A percentile compares a stretch with the other conserved stretches of the same genome.
phyloP scores from a whole-genome alignment of 2,888 invertebrate species.

The Harmothoe impar region DNA sequence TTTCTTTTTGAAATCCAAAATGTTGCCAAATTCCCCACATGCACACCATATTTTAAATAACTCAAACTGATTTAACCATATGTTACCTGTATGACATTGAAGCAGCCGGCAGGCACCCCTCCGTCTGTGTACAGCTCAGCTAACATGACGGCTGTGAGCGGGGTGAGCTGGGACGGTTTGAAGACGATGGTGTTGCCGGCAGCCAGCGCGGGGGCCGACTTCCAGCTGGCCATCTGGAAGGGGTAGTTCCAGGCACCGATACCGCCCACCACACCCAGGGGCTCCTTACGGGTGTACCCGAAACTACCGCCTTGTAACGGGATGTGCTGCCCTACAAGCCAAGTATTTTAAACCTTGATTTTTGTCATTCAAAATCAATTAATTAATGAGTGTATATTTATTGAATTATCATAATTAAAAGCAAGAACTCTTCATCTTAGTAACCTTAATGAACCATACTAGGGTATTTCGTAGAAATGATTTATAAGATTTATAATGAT shows the following conservation, averaged over 20 bases:
- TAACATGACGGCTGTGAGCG: slow-evolving; percentile 85
- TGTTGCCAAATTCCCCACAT: too few relatives aligned
- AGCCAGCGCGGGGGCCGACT: slow-evolving; percentile 85
- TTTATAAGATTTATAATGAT: too few relatives aligned
- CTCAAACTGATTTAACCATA: too few relatives aligned
- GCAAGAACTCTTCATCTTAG: too few relatives aligned
- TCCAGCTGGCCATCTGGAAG: slow-evolving; percentile 85
- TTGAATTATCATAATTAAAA: too few relatives aligned
- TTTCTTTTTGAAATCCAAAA: too few relatives aligned
- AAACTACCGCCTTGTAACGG: slow-evolving; percentile 84
- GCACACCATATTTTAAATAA: too few relatives aligned
- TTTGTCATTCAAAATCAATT: background rate
- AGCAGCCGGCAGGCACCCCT: slow-evolving; percentile 85
- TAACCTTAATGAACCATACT: too few relatives aligned
- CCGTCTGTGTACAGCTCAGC: slow-evolving; percentile 85
- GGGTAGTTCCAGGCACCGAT: slow-evolving; percentile 87
- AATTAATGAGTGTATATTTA: background rate
- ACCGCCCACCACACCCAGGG: slow-evolving; percentile 85
- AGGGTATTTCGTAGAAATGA: too few relatives aligned
- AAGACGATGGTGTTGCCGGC: slow-evolving; percentile 86
- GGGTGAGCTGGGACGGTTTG: slow-evolving; percentile 86
- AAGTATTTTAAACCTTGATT: background rate
- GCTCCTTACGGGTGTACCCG: slow-evolving; percentile 85
- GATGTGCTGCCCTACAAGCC: slow-evolving; percentile 84
- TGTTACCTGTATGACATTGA: slow-evolving; percentile 85